These are phyloP conservation scores for Aphelenchoides fujianensis DNA, from an alignment of 1,140 invertebrate species.

Conservation along the genomic window DNA sequence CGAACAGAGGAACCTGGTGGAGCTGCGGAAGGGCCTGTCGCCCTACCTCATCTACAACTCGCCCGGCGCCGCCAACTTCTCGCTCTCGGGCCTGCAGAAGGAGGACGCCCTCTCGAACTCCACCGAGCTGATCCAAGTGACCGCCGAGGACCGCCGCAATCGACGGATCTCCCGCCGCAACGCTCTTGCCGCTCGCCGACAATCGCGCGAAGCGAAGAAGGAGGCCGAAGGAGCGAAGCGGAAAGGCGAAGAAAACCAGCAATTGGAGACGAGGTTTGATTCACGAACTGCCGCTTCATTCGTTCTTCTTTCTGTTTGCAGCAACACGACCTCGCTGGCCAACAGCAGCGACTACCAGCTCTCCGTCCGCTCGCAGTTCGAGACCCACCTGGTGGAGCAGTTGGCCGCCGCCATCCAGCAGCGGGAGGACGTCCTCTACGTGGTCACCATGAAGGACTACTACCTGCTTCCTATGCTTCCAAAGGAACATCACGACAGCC, in stretches of 20 bases:
- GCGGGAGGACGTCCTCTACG: constrained; percentile 41
- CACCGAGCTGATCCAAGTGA: neutral
- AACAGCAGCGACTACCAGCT: constrained; percentile 11
- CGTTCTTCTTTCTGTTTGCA: neutral
- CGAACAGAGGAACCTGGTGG: constrained; percentile 42
- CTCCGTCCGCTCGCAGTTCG: constrained; percentile 19
- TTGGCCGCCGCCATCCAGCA: constrained; percentile 28
- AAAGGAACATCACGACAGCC: constrained; percentile 29
- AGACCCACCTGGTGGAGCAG: constrained; percentile 22
- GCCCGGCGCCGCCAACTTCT: neutral
- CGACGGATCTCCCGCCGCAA: neutral
- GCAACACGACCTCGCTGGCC: constrained; percentile 15
- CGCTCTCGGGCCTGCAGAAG: neutral
- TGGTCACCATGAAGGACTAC: constrained; percentile 39
- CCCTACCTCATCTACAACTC: constrained; percentile 39
- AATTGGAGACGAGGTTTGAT: neutral
- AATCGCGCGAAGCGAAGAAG: constrained; percentile 13
- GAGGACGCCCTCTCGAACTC: neutral
- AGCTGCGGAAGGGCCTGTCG: constrained; percentile 30
- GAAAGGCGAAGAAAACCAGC: constrained; percentile 1
- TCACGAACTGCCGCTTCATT: constrained; percentile 10
- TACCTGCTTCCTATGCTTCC: constrained; percentile 33
- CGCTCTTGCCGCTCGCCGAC: neutral
- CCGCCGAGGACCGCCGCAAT: neutral
- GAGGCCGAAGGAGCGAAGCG: constrained; percentile 22